phyloP scores from a whole-genome alignment of 2,797 vertebrate genomes.

The Odontamblyopus rebecca region DNA sequence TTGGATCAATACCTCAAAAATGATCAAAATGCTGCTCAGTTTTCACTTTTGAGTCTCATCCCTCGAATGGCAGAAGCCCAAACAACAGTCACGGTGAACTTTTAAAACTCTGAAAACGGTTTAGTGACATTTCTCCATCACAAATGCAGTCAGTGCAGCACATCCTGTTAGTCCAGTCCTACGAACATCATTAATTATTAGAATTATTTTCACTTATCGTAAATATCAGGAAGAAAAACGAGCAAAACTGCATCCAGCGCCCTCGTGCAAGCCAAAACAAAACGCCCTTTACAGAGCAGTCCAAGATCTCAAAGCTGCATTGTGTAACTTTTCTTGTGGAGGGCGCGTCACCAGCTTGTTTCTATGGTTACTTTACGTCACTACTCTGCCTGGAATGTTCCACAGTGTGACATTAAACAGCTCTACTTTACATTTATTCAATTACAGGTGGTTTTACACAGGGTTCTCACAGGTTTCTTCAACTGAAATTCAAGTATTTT shows the following conservation, averaged over 20 bases:
- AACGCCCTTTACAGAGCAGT: constrained; percentile 33
- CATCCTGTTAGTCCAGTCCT: constrained; percentile 49
- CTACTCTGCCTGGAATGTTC: too few species aligned
- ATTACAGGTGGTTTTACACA: too few species aligned
- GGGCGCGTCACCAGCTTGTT: too few species aligned
- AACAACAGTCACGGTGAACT: constrained; percentile 34
- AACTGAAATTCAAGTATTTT: too few species aligned
- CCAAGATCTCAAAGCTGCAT: constrained; percentile 3
- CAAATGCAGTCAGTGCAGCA: constrained; percentile 31
- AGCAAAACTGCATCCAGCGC: constrained; percentile 45
- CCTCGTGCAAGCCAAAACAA: constrained; percentile 44
- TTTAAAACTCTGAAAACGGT: constrained; percentile 37
- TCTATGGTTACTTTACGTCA: too few species aligned
- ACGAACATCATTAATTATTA: not conserved
- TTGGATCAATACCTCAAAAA: too few species aligned
- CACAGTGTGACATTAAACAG: too few species aligned
- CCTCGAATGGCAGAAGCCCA: constrained; percentile 3
- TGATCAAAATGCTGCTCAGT: not conserved
- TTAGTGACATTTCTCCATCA: constrained; percentile 1
- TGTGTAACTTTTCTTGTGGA: too few species aligned
- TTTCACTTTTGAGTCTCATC: not conserved
- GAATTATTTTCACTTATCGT: not conserved
- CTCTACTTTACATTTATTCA: too few species aligned
- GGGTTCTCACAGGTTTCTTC: too few species aligned
- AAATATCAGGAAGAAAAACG: constrained; percentile 45